Conservation (phyloP, 2,113 vertebrate species). For the Erinaceus europaeus region DNA sequence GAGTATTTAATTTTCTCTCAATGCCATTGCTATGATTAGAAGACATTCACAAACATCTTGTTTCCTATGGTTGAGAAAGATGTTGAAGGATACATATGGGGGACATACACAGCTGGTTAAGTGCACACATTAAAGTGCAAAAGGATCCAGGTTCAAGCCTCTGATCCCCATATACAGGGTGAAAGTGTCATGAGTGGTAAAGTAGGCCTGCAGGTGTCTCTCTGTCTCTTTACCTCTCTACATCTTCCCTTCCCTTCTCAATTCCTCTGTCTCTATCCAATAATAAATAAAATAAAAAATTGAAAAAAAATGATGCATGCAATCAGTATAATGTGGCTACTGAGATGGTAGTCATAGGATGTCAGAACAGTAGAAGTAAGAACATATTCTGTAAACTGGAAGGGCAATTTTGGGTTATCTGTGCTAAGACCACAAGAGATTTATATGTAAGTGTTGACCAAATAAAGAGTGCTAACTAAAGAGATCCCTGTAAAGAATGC, state of each 20-base stretch:
- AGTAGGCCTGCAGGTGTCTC: no score
- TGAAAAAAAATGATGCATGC: background rate
- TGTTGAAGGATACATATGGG: background rate
- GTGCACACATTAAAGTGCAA: no score
- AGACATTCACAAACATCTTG: background rate
- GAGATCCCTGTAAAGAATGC: background rate
- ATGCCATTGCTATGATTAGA: no score
- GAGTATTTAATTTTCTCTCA: no score
- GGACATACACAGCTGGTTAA: no score
- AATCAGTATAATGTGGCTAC: background rate
- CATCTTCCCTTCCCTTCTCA: no score
- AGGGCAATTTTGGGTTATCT: background rate
- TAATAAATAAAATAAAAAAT: no score
- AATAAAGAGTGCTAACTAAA: background rate
- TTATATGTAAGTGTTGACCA: background rate
- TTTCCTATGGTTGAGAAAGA: background rate
- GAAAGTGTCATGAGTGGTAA: no score
- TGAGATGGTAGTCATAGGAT: background rate
- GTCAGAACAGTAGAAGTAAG: background rate
- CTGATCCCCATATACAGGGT: no score
- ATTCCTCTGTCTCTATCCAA: no score
- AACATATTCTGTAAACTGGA: background rate
- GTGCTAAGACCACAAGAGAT: background rate
- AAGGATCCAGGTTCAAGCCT: no score
- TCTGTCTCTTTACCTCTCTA: no score